Percentiles rank a stretch among this genome's conserved stretches.
Evolutionary conservation across 2,113 vertebrate genomes (phyloP).

Genomic region (Mormyrus iriodes): DNA sequence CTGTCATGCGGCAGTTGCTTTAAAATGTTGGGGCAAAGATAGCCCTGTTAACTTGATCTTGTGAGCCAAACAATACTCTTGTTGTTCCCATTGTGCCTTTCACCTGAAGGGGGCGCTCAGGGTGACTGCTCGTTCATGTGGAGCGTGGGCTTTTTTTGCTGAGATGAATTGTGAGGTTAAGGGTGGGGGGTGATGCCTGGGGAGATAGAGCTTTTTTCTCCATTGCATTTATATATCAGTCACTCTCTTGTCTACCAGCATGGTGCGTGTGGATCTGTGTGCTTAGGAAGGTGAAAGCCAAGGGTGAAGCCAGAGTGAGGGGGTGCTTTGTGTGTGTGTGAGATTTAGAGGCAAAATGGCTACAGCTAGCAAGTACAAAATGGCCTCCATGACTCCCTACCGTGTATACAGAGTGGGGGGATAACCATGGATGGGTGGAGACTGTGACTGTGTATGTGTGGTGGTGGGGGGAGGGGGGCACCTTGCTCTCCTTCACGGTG

Average conservation of each 20-base stretch:
- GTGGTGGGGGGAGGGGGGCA: neutral
- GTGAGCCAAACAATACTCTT: neutral
- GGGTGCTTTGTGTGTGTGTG: neutral
- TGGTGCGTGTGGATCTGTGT: neutral
- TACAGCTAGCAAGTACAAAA: neutral
- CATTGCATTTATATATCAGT: neutral
- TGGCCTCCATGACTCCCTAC: neutral
- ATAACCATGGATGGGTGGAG: neutral
- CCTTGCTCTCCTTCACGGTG: neutral
- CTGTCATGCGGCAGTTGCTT: neutral
- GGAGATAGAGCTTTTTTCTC: neutral
- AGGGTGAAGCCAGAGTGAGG: neutral
- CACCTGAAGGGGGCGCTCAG: neutral
- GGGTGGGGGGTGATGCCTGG: neutral
- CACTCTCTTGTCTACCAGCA: neutral
- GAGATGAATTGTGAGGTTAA: neutral
- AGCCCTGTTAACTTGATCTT: neutral
- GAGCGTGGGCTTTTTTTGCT: neutral
- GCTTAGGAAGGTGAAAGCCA: neutral
- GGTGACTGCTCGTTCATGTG: neutral
- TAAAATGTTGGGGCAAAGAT: neutral
- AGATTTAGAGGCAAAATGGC: neutral
- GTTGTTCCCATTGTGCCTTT: neutral
- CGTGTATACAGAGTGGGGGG: neutral
- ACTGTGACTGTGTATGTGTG: neutral